Evolutionary conservation across 2,113 vertebrate species (phyloP), one percentile per base, ranked within the genome.

Genomic region (Scytalopus superciliaris): DNA sequence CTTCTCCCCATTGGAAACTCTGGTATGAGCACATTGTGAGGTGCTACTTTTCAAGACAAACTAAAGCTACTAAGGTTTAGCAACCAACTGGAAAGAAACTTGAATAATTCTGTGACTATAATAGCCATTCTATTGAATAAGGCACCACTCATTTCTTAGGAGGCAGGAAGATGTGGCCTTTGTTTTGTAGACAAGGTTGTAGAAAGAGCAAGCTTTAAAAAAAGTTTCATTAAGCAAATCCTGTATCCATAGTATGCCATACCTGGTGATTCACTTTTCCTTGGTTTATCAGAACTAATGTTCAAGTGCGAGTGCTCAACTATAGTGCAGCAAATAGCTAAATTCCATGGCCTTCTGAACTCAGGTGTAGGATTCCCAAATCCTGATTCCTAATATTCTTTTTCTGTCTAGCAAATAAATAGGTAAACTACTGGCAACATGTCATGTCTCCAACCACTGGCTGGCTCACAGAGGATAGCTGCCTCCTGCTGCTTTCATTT

Each of bases 321-420:
- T 82, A 1, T 87, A 87, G 47, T 90, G 52, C 53, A 92, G 77
- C 66, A 78, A 87, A 76, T 81, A 91, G 56, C 80, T 87, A 94
- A 91, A 84, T 82, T 86, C 95, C 93, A 39, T 57, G 95, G 95
- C 95, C 95, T 94, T 97, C 95, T 97, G 94, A 96, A 76, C 77
- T 86, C 94, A 94, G 80, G 93, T 68, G 45, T 89, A 95, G 96
- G 95, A 91, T 94, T 97, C 95, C 96, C 96, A 96, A 95, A 94
- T 95, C 94, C 80, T 97, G 96, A 95, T 97, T 97, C 96, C 96
- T 96, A 96, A 96, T 97, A 81, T 94, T 96, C 94, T 97, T 95
- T 97, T 97, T 97, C 95, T 97, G 95, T 97, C 96, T 96, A 97
- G 95, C 96, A 95, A 96, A 96, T 97, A 97, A 97, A 97, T 97